A percentile compares a stretch with the other conserved stretches of the same genome.
phyloP scores from a whole-genome alignment of 2,113 vertebrate genomes.

The Vireo altiloquus region DNA sequence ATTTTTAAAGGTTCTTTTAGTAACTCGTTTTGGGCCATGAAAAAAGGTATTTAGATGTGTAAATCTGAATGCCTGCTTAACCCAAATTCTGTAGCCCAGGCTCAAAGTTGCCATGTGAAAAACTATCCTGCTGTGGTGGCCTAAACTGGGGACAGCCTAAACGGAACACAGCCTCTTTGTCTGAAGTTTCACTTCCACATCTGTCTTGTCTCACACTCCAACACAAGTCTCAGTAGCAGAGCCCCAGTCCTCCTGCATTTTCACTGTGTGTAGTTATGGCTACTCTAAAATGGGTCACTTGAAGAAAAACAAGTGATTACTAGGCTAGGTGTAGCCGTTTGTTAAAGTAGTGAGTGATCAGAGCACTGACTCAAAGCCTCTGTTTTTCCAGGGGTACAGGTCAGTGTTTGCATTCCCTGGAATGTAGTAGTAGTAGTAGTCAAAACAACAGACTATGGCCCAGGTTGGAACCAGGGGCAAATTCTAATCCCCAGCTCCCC shows the following conservation, averaged over 20 bases:
- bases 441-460: not conserved
- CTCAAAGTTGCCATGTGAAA: not conserved
- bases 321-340: not conserved
- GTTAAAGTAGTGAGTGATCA: not conserved
- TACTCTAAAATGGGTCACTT: not conserved
- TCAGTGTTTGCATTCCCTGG: not conserved
- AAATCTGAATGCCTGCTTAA: not conserved
- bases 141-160: not conserved
- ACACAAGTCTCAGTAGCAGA: fast-evolving
- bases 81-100: not conserved
- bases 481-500: fast-evolving
- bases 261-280: not conserved
- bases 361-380: not conserved
- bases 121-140: not conserved
- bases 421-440: not conserved
- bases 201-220: not conserved
- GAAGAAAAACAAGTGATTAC: not conserved
- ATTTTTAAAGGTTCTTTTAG: not conserved
- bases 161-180: not conserved
- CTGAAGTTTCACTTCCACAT: not conserved
- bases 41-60: not conserved
- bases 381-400: not conserved
- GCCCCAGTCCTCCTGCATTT: fast-evolving
- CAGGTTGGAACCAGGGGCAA: not conserved
- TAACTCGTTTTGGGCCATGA: not conserved